These are phyloP conservation scores for Catocala nupta DNA, from an alignment of 2,888 invertebrate species.

Conservation along the genomic window DNA sequence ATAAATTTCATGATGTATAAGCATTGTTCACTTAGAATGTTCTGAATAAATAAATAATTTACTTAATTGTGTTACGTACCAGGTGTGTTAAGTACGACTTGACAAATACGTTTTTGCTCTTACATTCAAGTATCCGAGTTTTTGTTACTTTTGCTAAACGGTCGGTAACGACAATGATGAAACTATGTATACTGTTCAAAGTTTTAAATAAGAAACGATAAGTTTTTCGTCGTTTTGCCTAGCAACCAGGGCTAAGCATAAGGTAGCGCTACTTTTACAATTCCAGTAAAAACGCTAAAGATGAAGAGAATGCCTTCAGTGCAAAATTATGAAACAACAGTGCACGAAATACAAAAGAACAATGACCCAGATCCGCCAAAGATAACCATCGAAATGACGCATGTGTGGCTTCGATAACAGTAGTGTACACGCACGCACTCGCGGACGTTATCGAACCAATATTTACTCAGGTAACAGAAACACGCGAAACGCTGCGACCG, in stretches of 20 bases:
- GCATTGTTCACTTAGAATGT: slow-evolving; percentile 28
- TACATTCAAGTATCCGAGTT: slow-evolving; percentile 55
- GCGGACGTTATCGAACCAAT: slow-evolving; percentile 79
- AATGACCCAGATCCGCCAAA: slow-evolving; percentile 85
- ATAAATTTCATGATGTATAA: slow-evolving; percentile 26
- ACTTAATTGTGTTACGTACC: slow-evolving; percentile 44
- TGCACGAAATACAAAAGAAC: slow-evolving; percentile 80
- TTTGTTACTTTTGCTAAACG: slow-evolving; percentile 56
- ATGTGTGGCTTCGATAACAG: slow-evolving; percentile 86
- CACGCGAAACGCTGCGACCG: slow-evolving; percentile 74
- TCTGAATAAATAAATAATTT: slow-evolving; percentile 42
- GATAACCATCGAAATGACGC: slow-evolving; percentile 86
- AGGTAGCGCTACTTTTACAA: slow-evolving; percentile 12
- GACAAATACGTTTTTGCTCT: slow-evolving; percentile 54
- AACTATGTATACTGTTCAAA: slow-evolving; percentile 38
- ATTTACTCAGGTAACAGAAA: slow-evolving; percentile 80
- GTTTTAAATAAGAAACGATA: slow-evolving; percentile 39
- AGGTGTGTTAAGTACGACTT: slow-evolving; percentile 42
- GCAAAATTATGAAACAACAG: slow-evolving; percentile 62
- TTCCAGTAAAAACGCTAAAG: slow-evolving; percentile 32
- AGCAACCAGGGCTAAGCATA: slow-evolving; percentile 23
- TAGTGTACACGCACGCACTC: slow-evolving; percentile 79
- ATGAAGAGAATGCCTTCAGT: slow-evolving; percentile 46
- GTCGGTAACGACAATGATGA: slow-evolving; percentile 37
- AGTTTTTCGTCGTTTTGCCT: slow-evolving; percentile 26